Percentiles rank a stretch among this genome's conserved stretches.
These are phyloP conservation scores for Oreocharis arfaki DNA, from an alignment of 2,113 vertebrate species.

Conservation along the genomic window DNA sequence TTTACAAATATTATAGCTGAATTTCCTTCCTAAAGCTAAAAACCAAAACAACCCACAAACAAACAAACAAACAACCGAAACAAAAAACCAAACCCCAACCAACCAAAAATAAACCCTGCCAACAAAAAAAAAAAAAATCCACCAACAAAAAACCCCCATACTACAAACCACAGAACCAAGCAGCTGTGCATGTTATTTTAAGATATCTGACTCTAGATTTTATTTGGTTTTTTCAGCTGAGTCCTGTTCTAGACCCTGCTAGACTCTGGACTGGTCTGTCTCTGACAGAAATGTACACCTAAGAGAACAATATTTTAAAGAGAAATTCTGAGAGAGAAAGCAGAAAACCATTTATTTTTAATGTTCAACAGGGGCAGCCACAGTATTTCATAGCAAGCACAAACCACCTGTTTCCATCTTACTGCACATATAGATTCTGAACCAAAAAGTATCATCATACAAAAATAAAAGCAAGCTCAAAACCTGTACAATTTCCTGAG, in stretches of 20 bases:
- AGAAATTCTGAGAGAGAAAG: neutral
- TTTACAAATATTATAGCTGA: neutral
- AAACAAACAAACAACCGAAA: neutral
- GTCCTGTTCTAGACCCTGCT: neutral
- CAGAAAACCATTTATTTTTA: neutral
- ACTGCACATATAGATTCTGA: neutral
- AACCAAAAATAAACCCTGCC: neutral
- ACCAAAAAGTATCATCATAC: neutral
- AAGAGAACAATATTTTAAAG: neutral
- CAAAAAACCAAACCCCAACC: neutral
- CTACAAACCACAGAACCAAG: neutral
- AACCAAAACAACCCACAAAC: neutral
- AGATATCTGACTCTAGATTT: neutral
- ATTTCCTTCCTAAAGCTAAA: neutral
- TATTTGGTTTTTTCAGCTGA: neutral
- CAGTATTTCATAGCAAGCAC: neutral
- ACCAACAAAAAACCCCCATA: rapidly evolving
- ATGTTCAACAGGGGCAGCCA: neutral
- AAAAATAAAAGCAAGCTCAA: neutral
- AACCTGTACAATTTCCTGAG: neutral
- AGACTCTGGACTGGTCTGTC: neutral
- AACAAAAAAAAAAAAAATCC: neutral
- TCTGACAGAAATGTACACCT: neutral
- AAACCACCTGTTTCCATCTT: neutral
- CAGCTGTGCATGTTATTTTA: neutral